Conservation (phyloP, 2,888 invertebrate species). For the Eupeodes latifasciatus region DNA sequence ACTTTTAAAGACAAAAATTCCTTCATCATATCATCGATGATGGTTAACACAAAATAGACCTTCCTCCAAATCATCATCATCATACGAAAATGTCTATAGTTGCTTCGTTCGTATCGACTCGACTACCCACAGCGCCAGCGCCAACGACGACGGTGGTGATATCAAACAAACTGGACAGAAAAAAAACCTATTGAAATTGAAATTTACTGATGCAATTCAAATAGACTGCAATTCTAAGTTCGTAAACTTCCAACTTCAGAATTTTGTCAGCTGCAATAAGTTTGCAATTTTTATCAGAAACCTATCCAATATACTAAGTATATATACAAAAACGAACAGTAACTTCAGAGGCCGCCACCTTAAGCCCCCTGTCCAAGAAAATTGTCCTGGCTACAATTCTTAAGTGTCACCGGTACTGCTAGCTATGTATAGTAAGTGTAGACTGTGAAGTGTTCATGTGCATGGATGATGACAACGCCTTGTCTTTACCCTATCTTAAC, state of each 20-base stretch:
- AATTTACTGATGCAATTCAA: constrained; percentile 56
- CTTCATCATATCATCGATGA: not conserved
- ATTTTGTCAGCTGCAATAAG: constrained; percentile 69
- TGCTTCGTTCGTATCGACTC: not conserved
- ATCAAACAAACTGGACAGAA: not conserved
- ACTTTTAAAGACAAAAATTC: constrained; percentile 7
- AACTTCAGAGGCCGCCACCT: constrained; percentile 50
- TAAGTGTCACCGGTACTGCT: constrained; percentile 52
- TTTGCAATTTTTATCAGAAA: constrained; percentile 69
- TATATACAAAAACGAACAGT: constrained; percentile 33
- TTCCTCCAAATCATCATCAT: not conserved
- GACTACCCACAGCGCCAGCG: not conserved
- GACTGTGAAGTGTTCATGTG: not conserved
- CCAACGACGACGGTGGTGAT: not conserved
- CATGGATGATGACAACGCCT: constrained; percentile 40
- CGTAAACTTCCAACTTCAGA: constrained; percentile 64
- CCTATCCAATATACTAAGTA: constrained; percentile 42
- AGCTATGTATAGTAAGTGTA: not conserved
- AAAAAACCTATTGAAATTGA: not conserved
- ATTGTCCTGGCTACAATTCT: constrained; percentile 15
- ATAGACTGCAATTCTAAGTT: constrained; percentile 23
- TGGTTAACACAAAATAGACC: not conserved
- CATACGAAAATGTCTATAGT: not conserved
- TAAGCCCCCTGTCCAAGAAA: constrained; percentile 13
- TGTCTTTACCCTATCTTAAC: constrained; percentile 23